Evolutionary conservation across 2,113 vertebrate species (phyloP).

Genomic region (Notiomystis cincta): DNA sequence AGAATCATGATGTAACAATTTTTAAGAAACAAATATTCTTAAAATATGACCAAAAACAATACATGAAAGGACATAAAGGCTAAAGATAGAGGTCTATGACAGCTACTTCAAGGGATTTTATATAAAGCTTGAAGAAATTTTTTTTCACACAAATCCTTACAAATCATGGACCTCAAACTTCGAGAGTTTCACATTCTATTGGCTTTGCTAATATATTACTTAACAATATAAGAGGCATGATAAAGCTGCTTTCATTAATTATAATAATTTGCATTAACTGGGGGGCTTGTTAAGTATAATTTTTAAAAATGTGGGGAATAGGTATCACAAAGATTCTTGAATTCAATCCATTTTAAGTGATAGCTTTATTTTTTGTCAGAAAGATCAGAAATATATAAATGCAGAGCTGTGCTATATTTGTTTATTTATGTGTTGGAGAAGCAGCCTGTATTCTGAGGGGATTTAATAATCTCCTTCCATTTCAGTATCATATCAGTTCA

Average conservation of each 20-base stretch:
- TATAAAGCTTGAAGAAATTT: not conserved
- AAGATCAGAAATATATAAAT: not conserved
- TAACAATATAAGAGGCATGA: not conserved
- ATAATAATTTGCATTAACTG: conserved; percentile 5
- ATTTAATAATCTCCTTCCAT: not conserved
- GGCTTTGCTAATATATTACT: not conserved
- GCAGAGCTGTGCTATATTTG: not conserved
- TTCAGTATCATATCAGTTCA: not conserved
- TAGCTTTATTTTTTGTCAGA: not conserved
- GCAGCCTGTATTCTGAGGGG: not conserved
- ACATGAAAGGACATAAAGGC: not conserved
- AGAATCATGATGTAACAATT: not conserved
- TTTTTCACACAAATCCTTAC: conserved; percentile 23
- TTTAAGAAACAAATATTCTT: not conserved
- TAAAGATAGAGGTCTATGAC: not conserved
- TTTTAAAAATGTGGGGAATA: conserved; percentile 7
- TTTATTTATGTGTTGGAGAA: not conserved
- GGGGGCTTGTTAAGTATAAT: conserved; percentile 25
- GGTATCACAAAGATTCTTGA: not conserved
- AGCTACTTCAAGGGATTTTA: not conserved
- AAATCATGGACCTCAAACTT: not conserved
- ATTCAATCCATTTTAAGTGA: conserved; percentile 24
- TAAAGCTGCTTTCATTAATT: conserved; percentile 41
- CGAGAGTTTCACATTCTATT: not conserved
- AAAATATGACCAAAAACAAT: not conserved